Evolutionary conservation across 2,113 vertebrate genomes (phyloP).

Genomic region (Haplochromis vanheusdeni): DNA sequence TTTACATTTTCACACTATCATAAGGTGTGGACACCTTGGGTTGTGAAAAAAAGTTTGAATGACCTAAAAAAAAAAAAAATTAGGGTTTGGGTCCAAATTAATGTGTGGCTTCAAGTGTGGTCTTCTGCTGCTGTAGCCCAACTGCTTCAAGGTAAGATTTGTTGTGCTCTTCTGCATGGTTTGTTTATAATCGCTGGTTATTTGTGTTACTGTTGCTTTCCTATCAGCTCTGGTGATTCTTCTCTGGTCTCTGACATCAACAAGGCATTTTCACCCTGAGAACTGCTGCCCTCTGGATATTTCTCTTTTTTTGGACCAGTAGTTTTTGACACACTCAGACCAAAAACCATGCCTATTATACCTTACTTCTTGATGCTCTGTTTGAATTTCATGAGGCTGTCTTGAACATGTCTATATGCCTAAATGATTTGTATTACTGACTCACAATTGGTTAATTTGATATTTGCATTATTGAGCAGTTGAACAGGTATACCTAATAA

Average conservation of each 20-base stretch:
- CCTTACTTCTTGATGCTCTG: accelerated
- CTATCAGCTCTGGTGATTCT: not conserved
- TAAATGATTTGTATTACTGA: accelerated
- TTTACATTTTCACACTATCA: no score
- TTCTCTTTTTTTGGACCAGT: not conserved
- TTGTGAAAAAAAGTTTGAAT: no score
- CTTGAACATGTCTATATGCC: not conserved
- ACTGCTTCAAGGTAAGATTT: not conserved
- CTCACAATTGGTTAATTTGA: not conserved
- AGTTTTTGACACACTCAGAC: not conserved
- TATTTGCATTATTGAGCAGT: not conserved
- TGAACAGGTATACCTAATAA: not conserved
- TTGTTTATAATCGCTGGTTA: not conserved
- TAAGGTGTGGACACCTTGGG: no score
- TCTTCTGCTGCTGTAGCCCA: not conserved
- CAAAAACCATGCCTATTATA: not conserved
- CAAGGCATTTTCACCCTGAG: not conserved
- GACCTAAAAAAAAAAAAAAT: no score
- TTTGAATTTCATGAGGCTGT: not conserved
- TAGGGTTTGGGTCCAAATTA: no score
- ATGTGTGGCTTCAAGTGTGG: no score
- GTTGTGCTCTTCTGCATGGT: not conserved
- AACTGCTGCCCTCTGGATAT: not conserved
- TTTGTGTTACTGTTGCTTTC: not conserved
- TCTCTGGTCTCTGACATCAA: not conserved